A percentile compares a stretch with the other conserved stretches of the same genome.
Conservation (phyloP, 2,113 vertebrate genomes). For the Ahaetulla prasina region DNA sequence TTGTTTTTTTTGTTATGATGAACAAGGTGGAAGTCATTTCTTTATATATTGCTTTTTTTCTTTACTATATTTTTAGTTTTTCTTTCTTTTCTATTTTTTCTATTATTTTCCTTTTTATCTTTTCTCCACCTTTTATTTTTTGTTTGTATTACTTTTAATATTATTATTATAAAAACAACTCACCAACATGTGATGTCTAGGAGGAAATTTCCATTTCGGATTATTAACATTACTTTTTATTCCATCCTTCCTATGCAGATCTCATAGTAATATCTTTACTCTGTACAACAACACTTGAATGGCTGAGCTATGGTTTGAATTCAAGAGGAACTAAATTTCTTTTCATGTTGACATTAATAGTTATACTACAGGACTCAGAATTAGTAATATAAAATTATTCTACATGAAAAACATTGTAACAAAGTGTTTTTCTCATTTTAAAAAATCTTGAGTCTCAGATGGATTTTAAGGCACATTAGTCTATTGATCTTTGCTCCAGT, state of each 20-base stretch:
- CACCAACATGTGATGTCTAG: not conserved
- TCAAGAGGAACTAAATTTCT: not conserved
- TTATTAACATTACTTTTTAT: not conserved
- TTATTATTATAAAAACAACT: not conserved
- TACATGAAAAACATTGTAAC: not conserved
- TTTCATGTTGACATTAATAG: not conserved
- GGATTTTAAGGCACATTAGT: not conserved
- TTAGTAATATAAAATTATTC: not conserved
- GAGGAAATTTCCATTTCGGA: not conserved
- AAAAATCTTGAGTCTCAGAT: not conserved
- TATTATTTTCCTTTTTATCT: not conserved
- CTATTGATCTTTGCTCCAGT: conserved; percentile 9
- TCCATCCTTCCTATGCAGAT: not conserved
- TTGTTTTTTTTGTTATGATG: not conserved
- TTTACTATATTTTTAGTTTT: not conserved
- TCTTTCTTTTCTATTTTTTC: not conserved
- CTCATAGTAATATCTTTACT: not conserved
- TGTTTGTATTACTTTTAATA: not conserved
- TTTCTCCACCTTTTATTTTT: not conserved
- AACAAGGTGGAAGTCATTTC: not conserved
- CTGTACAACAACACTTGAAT: not conserved
- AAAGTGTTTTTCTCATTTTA: not conserved
- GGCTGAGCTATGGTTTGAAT: not conserved
- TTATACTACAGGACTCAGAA: not conserved
- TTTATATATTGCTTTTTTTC: not conserved